Evolutionary conservation across 2,113 vertebrate genomes (phyloP), one percentile per base, ranked within the genome.

Genomic region (Pygoscelis adeliae): DNA sequence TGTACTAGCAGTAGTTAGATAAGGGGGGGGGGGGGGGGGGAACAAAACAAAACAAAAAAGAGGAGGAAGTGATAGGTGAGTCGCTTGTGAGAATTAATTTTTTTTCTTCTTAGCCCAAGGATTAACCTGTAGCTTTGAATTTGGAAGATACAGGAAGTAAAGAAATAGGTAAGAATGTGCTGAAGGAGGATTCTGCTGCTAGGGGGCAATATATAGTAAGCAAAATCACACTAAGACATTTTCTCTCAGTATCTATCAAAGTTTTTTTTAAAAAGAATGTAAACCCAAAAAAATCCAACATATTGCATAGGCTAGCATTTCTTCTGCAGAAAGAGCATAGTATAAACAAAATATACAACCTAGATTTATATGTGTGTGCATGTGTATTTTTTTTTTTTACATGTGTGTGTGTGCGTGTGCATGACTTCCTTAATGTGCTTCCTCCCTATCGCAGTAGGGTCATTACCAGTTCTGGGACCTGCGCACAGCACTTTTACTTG

Each of bases 131-230:
- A 15, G 11, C 17, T 76, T 61, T 85, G 38, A 38, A 72, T 52
- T 49, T 74, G 61, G 69, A 62, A 34, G 63, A 8, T 17, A 1
- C 0, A 6, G 55, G 50, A 52, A n/a, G 49, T 9, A 4, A 58
- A 29, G 55, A 15, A 7, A 36, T 11, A 56, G 40, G 22, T 53
- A 27, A 20, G 53, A 21, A 13, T 1, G 32, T 77, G 94, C 69
- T 76, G 46, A 36, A 74, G 90, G 83, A 95, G 46, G 49, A 21
- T 93, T 29, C 81, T 83, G 87, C 91, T 97, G 93, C 97, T 97
- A 96, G 97, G 93, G 94, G 94, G 96, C 95, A 97, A 97, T 94
- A 59, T 93, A 61, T 5, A 67, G 91, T 94, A 63, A 93, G 77
- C 44, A 95, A 91, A 97, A 82, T 9, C 69, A 53, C 58, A 3